These are phyloP conservation scores for Typhlomys cinereus DNA, from an alignment of 2,113 vertebrate species.

Conservation along the genomic window DNA sequence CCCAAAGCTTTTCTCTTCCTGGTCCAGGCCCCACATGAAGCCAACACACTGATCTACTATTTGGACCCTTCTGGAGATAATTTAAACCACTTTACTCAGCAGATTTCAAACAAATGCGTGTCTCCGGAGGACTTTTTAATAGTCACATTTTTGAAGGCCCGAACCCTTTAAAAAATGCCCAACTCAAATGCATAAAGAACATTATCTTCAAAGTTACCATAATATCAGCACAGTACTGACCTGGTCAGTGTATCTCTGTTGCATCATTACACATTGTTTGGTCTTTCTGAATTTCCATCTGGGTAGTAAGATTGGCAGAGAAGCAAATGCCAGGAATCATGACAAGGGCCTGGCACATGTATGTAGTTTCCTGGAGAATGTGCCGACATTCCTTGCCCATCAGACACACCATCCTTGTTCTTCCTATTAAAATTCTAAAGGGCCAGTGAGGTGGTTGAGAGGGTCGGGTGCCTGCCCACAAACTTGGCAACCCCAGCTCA, in stretches of 20 bases:
- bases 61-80: neutral
- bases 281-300: neutral
- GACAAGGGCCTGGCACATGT: neutral
- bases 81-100: slow-evolving; percentile 54
- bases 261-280: neutral
- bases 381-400: neutral
- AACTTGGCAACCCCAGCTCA: no score
- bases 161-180: slow-evolving; percentile 42
- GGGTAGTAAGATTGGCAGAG: neutral
- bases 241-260: neutral
- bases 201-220: neutral
- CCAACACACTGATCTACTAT: neutral
- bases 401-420: neutral
- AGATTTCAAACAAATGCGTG: slow-evolving; percentile 72
- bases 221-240: neutral
- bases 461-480: no score
- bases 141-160: slow-evolving; percentile 58
- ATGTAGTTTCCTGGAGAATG: neutral
- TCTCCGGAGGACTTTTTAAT: slow-evolving; percentile 59
- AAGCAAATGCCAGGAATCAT: neutral
- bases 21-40: neutral
- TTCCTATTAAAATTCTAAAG: neutral
- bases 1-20: neutral
- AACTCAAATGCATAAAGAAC: slow-evolving; percentile 29
- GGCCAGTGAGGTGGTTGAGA: no score